Percentiles rank a stretch among this genome's conserved stretches.
phyloP scores from a whole-genome alignment of 2,797 vertebrate genomes.

The Lophotriccus pileatus region DNA sequence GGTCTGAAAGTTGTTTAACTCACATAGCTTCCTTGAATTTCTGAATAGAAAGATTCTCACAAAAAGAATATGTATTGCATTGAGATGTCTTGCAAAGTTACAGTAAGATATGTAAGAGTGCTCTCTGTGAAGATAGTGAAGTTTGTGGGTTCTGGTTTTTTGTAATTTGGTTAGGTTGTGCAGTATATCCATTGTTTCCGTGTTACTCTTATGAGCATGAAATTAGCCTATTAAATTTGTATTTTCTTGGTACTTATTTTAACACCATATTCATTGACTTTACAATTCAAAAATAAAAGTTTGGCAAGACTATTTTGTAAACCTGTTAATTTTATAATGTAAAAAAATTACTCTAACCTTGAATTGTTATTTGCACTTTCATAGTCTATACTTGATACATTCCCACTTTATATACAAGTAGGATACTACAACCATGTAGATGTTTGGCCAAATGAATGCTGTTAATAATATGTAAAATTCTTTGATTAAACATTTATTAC shows the following conservation, averaged over 20 bases:
- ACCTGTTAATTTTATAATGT: slow-evolving; percentile 96
- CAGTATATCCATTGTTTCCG: slow-evolving; percentile 73
- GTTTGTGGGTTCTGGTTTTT: slow-evolving; percentile 70
- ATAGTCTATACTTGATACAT: slow-evolving; percentile 99
- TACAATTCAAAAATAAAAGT: slow-evolving; percentile 80
- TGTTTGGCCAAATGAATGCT: slow-evolving; percentile 97
- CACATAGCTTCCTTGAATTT: slow-evolving; percentile 69
- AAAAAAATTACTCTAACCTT: slow-evolving; percentile 92
- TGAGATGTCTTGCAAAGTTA: slow-evolving; percentile 71
- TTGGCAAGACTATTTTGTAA: slow-evolving; percentile 92
- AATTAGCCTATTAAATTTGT: slow-evolving; percentile 79
- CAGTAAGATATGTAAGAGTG: slow-evolving; percentile 73
- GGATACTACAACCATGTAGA: slow-evolving; percentile 88
- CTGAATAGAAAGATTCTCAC: slow-evolving; percentile 62
- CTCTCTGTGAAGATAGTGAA: slow-evolving; percentile 72
- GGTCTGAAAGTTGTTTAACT: slow-evolving; percentile 70
- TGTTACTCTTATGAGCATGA: slow-evolving; percentile 82
- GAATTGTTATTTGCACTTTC: slow-evolving; percentile 99
- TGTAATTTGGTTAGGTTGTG: slow-evolving; percentile 73
- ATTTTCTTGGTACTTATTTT: slow-evolving; percentile 85
- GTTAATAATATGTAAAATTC: slow-evolving; percentile 85
- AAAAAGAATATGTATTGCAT: slow-evolving; percentile 65
- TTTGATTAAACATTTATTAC: slow-evolving; percentile 88
- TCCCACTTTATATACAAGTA: slow-evolving; percentile 97
- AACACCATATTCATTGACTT: slow-evolving; percentile 85